phyloP scores from a whole-genome alignment of 2,113 vertebrate genomes.

The Ellobius talpinus region DNA sequence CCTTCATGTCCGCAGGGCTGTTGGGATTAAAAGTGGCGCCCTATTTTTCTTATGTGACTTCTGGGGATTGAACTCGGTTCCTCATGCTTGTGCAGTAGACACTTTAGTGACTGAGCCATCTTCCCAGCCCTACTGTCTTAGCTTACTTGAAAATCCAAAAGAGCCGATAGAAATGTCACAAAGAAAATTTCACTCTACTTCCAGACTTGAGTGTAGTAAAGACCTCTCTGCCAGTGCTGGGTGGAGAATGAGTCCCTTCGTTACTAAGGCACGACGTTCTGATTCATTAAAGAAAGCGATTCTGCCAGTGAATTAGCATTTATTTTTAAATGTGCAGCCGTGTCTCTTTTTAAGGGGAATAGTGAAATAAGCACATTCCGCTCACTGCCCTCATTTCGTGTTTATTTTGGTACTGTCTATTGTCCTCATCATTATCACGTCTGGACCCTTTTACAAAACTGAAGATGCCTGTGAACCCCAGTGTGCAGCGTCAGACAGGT shows the following conservation, averaged over 20 bases:
- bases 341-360: constrained; percentile 71
- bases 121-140: not conserved
- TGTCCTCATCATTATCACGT: constrained; percentile 76
- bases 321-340: constrained; percentile 82
- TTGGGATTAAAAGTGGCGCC: not conserved
- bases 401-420: constrained; percentile 81
- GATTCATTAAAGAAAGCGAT: constrained; percentile 73
- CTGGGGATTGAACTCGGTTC: not conserved
- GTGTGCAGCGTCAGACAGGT: not conserved
- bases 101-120: not conserved
- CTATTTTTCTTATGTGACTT: not conserved
- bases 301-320: constrained; percentile 72
- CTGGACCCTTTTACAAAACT: constrained; percentile 73
- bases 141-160: not conserved
- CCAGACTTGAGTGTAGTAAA: not conserved
- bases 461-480: constrained; percentile 48
- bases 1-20: not conserved
- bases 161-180: not conserved
- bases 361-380: constrained; percentile 75
- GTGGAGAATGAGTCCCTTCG: not conserved
- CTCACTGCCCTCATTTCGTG: constrained; percentile 75
- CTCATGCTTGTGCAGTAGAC: not conserved
- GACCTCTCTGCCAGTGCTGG: not conserved
- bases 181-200: not conserved
- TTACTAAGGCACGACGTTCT: constrained; percentile 48